Evolutionary conservation across 2,113 vertebrate genomes (phyloP), one percentile per base, ranked within the genome.

Genomic region (Cettia cetti): DNA sequence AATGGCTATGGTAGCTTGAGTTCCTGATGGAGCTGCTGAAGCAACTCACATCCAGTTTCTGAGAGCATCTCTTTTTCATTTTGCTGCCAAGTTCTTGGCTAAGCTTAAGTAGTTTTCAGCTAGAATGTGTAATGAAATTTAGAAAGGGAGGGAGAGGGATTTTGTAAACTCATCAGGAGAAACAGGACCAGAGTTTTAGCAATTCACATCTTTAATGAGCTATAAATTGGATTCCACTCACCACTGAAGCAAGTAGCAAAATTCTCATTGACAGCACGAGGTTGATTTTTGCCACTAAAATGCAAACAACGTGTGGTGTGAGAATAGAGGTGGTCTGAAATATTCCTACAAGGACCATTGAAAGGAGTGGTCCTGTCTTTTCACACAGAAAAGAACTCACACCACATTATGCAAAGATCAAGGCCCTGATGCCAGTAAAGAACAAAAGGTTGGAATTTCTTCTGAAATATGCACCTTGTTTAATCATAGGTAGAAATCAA

Each of bases 41-140:
- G 44, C 14, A 74, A 19, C 63, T 94, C 59, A 70, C 10, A 4
- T 89, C n/a, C 59, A 54, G 21, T 88, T 82, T 95, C 82, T 69
- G 39, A 76, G 35, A 90, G 68, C 50, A 28, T 78, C 63, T 59
- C 39, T 59, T 70, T 65, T 70, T 89, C 64, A 40, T 65, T 92
- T 81, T 83, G 50, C 64, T 97, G 68, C 68, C 86, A 86, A 90
- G 82, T 77, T 88, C 16, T 40, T 63, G 69, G 30, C 28, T 82
- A 65, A 79, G 53, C 82, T 70, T 83, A 81, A 92, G 79, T 24
- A 83, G 63, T 81, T 96, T 96, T 90, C 71, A 74, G 39, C 27
- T 94, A 59, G 56, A 95, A 93, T 75, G 39, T 53, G 54, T 86
- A 92, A 93, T 68, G 80, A 90, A 92, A 89, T 93, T 83, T 86